phyloP scores from a whole-genome alignment of 2,888 invertebrate species.

The Adela reaumurella region DNA sequence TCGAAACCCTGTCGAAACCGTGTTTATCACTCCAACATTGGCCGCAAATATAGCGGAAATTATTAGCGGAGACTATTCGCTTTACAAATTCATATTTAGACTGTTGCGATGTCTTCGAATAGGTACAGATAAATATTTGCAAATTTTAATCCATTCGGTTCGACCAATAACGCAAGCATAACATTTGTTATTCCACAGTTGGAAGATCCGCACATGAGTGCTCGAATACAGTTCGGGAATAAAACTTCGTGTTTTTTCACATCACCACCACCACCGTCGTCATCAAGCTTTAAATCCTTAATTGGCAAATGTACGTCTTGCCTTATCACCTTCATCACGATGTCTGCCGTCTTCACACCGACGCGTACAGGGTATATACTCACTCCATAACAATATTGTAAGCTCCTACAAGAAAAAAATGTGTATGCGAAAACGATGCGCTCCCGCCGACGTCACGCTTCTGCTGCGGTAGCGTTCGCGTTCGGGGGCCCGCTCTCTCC shows the following conservation, averaged over 20 bases:
- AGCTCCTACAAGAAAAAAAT: too few relatives aligned
- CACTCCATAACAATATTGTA: too few relatives aligned
- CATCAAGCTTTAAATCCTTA: too few relatives aligned
- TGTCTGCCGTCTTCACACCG: too few relatives aligned
- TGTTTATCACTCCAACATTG: conserved; percentile 4
- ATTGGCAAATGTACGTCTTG: too few relatives aligned
- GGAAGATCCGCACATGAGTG: conserved; percentile 11
- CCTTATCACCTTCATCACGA: too few relatives aligned
- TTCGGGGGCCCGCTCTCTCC: too few relatives aligned
- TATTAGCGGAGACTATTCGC: conserved; percentile 12
- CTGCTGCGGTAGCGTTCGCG: too few relatives aligned
- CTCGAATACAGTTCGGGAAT: conserved; percentile 16
- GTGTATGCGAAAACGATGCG: too few relatives aligned
- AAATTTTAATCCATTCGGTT: conserved; percentile 12
- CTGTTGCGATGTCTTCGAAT: conserved; percentile 16
- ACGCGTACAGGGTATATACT: too few relatives aligned
- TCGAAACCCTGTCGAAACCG: neutral
- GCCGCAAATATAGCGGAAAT: conserved; percentile 1
- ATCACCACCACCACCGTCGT: neutral
- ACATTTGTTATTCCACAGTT: conserved; percentile 15
- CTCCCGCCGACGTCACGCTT: too few relatives aligned
- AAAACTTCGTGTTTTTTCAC: conserved; percentile 16
- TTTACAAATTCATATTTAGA: conserved; percentile 16
- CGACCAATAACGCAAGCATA: conserved; percentile 10
- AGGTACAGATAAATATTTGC: conserved; percentile 11